These are phyloP conservation scores for Dreissena polymorpha DNA, from an alignment of 1,140 invertebrate genomes.

Conservation along the genomic window DNA sequence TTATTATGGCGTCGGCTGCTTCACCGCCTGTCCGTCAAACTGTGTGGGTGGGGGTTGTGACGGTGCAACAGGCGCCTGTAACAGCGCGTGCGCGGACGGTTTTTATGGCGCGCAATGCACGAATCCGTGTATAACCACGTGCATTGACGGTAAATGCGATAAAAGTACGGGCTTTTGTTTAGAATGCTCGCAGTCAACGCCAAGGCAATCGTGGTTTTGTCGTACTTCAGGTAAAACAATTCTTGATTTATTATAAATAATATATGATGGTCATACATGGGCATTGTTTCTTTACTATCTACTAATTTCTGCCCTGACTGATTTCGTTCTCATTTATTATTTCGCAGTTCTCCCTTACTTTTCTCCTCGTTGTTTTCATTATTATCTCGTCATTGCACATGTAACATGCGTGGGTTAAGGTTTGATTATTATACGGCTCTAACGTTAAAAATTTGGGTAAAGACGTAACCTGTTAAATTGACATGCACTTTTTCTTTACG, in stretches of 20 bases:
- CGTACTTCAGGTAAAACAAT: constrained; percentile 31
- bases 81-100: not conserved
- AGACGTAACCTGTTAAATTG: too few species aligned
- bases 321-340: not conserved
- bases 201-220: constrained; percentile 18
- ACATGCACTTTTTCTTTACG: too few species aligned
- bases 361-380: too few species aligned
- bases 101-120: constrained; percentile 28
- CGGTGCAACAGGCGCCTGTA: constrained; percentile 18
- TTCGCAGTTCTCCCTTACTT: not conserved
- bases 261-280: not conserved
- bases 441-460: too few species aligned
- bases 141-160: constrained; percentile 42
- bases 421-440: too few species aligned
- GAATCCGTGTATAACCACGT: constrained; percentile 13
- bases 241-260: not conserved
- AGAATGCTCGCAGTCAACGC: constrained; percentile 29
- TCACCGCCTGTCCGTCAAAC: constrained; percentile 11
- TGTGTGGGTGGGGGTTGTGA: constrained; percentile 30
- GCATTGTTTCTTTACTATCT: not conserved
- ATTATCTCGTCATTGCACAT: too few species aligned
- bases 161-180: constrained; percentile 16
- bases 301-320: not conserved
- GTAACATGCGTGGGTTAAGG: too few species aligned
- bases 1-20: constrained; percentile 34